These are phyloP conservation scores for Nemapogon koenigi DNA, from an alignment of 2,888 invertebrate genomes.

Conservation along the genomic window DNA sequence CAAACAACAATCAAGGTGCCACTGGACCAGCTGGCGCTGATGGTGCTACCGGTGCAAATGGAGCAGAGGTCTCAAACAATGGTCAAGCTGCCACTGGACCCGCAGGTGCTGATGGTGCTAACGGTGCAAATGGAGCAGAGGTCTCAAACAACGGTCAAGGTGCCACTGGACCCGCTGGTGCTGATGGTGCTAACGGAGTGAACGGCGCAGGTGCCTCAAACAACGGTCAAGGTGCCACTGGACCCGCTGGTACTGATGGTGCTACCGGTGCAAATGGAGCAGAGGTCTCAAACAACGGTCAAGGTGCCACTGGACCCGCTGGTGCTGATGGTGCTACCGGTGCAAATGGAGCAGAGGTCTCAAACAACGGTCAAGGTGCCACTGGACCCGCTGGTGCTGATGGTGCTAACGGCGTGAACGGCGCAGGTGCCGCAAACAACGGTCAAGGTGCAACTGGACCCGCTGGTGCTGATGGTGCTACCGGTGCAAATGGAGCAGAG, in stretches of 20 bases:
- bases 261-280: conserved; percentile 7
- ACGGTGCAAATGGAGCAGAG: conserved; percentile 5
- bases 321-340: conserved; percentile 4
- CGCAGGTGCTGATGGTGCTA: neutral
- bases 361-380: conserved; percentile 4
- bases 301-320: conserved; percentile 4
- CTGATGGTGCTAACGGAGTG: conserved; percentile 4
- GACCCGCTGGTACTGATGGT: neutral
- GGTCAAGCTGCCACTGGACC: conserved; percentile 4
- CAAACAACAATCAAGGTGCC: conserved; percentile 4
- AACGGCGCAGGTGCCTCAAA: conserved; percentile 5
- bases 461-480: conserved; percentile 1
- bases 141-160: conserved; percentile 5
- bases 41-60: conserved; percentile 7
- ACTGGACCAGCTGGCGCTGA: conserved; percentile 2
- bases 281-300: conserved; percentile 3
- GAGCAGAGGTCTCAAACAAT: conserved; percentile 1
- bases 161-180: conserved; percentile 3
- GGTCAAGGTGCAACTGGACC: conserved; percentile 5
- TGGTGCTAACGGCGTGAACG: conserved; percentile 7
- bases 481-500: conserved; percentile 5
- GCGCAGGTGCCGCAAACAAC: conserved; percentile 5
- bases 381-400: conserved; percentile 3
- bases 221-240: conserved; percentile 7
- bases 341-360: conserved; percentile 3